Evolutionary conservation across 1,140 invertebrate genomes (phyloP).

Genomic region (Drosophila persimilis): DNA sequence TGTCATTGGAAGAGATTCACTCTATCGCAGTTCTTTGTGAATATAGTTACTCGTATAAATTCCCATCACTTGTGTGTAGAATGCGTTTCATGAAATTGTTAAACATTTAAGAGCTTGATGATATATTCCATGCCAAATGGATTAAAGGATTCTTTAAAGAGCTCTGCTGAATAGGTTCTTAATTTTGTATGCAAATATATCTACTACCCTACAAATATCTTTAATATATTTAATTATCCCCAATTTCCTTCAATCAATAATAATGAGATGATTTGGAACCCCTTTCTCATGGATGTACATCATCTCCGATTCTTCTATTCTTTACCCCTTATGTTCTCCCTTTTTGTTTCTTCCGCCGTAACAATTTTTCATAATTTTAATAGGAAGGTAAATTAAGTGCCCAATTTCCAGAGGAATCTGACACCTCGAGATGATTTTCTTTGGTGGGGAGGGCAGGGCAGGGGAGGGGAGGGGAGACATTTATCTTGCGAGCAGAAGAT

Average conservation of each 20-base stretch:
- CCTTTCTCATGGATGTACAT: not conserved
- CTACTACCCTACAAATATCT: too few relatives aligned
- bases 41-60: too few relatives aligned
- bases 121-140: too few relatives aligned
- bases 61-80: too few relatives aligned
- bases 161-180: too few relatives aligned
- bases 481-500: constrained; percentile 37
- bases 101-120: too few relatives aligned
- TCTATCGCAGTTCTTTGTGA: too few relatives aligned
- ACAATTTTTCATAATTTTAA: constrained; percentile 67
- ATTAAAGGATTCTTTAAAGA: too few relatives aligned
- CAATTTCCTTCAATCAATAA: not conserved
- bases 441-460: not conserved
- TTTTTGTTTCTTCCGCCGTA: constrained; percentile 12
- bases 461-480: constrained; percentile 34
- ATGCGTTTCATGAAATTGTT: too few relatives aligned
- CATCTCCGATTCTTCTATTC: not conserved
- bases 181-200: too few relatives aligned
- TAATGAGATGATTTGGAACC: not conserved
- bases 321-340: not conserved
- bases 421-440: constrained; percentile 49
- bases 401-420: constrained; percentile 69
- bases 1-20: too few relatives aligned
- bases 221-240: too few relatives aligned
- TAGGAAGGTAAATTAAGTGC: constrained; percentile 70